Percentiles rank a stretch among this genome's conserved stretches.
These are phyloP conservation scores for Hypothenemus hampei DNA, from an alignment of 1,140 invertebrate genomes.

Conservation along the genomic window DNA sequence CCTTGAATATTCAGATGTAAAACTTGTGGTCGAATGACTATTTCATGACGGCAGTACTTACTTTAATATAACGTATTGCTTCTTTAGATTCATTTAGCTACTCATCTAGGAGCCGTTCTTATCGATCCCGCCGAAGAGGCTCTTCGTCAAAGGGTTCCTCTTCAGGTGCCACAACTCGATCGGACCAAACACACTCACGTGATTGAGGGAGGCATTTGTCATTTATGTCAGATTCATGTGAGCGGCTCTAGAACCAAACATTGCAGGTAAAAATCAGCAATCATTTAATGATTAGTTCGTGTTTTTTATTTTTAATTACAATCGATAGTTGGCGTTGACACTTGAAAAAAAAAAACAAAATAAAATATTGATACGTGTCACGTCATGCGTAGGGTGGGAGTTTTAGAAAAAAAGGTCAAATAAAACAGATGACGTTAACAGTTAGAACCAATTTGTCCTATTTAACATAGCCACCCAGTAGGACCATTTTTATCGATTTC, in stretches of 20 bases:
- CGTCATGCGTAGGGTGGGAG: not conserved
- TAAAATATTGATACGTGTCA: not conserved
- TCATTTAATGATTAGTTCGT: not conserved
- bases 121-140: slow-evolving; percentile 81
- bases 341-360: no score
- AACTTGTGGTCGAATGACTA: no score
- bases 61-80: no score
- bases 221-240: slow-evolving; percentile 67
- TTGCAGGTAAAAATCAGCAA: slow-evolving; percentile 52
- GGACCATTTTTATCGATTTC: no score
- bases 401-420: no score
- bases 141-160: slow-evolving; percentile 51
- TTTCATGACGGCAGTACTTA: no score
- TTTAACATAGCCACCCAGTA: no score
- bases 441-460: no score
- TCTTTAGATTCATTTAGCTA: slow-evolving; percentile 55
- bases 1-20: no score
- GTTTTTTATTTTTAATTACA: not conserved
- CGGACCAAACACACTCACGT: slow-evolving; percentile 82
- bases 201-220: slow-evolving; percentile 91
- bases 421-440: no score
- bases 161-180: slow-evolving; percentile 77
- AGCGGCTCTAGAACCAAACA: slow-evolving; percentile 73
- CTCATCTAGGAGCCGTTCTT: slow-evolving; percentile 71
- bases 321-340: no score